Base-by-base conservation (phyloP, 2,113 vertebrate species). In the Macquaria ambigua region DNA sequence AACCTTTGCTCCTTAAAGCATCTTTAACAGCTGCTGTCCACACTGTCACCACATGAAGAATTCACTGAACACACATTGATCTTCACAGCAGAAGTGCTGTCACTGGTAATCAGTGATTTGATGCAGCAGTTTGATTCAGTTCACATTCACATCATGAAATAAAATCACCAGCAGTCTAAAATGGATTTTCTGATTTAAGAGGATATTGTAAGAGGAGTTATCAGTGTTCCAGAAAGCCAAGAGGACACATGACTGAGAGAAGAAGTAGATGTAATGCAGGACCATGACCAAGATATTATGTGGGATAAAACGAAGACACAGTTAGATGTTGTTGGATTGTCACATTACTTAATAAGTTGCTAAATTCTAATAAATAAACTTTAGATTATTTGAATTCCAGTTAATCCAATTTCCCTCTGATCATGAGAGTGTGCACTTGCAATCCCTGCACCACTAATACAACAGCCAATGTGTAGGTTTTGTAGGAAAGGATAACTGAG, bases 31-130 rank as follows among this genome's bases (percentile, higher is more conserved):
- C 43, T 41, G 39, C n/a, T 58, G 39, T n/a, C 48, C 28, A 34
- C 12, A 12, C 69, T 71, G 55, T 23, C 5, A 23, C 12, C 37
- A 34, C 6, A 34, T 18, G 34, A 4, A n/a, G n/a, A 28, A 62
- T 62, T 48, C 64, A 55, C 43, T 59, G 77, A 79, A 41, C 46
- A 41, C 31, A 11, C 63, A 56, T 77, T 46, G 39, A 59, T 62
- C 43, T n/a, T 20, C 11, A 52, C 67, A 48, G 64, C 39, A 41
- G 71, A 69, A 46, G 64, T 50, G 39, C n/a, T 16, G 20, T 52
- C 43, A 43, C 6, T 66, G 50, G 46, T 12, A 46, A 55, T 71
- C 58, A 43, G n/a, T 63, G 34, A n/a, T 48, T 25, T 20, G 25
- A 48, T 15, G 46, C 59, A 52, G 59, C 12, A 3, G 31, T 48